Base-by-base conservation (phyloP, 1,140 invertebrate genomes). In the Tenebrio molitor region DNA sequence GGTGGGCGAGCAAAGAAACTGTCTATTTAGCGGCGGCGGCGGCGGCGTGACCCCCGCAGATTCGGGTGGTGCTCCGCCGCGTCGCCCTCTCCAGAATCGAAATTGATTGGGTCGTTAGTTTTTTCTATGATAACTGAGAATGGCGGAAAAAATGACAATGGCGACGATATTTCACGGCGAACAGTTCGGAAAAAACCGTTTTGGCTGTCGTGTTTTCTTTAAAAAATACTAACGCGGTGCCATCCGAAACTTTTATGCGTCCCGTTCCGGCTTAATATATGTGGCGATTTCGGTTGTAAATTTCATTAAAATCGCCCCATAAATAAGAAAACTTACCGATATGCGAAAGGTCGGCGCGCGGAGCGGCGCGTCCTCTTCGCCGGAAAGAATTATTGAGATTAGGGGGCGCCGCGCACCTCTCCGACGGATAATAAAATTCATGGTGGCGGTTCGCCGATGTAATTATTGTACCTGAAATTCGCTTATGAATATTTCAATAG, bases 401-500 rank as follows among this genome's bases (percentile, higher is more conserved):
- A 58, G 10, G 50, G 50, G 23, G n/a, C n/a, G 16, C n/a, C 44
- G 44, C 50, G 12, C n/a, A 58, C 50, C 50, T 58, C 50, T 58
- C 50, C 23, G 14, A 29, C 50, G 21, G 17, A 58, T 58, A 58
- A 58, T 58, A 58, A 58, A 58, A 58, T 58, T 58, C 50, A 58
- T 58, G 50, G 50, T 58, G 50, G 50, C 50, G 21, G 50, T 34
- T 58, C 50, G 50, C 50, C 29, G 50, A 58, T 58, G 23, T 58
- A 58, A 58, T 58, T 58, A 58, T 58, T 33, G 50, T 58, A 58
- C 50, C 50, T 58, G 50, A 58, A 58, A 58, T 34, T 58, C 23
- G 50, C 50, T 58, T 58, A 58, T 58, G 50, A 58, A 58, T 58
- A 58, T 58, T 58, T 58, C 50, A 58, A 58, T 58, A 58, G 50